These are phyloP conservation scores for Drosophila nannoptera DNA, from an alignment of 1,140 invertebrate genomes.

Conservation along the genomic window DNA sequence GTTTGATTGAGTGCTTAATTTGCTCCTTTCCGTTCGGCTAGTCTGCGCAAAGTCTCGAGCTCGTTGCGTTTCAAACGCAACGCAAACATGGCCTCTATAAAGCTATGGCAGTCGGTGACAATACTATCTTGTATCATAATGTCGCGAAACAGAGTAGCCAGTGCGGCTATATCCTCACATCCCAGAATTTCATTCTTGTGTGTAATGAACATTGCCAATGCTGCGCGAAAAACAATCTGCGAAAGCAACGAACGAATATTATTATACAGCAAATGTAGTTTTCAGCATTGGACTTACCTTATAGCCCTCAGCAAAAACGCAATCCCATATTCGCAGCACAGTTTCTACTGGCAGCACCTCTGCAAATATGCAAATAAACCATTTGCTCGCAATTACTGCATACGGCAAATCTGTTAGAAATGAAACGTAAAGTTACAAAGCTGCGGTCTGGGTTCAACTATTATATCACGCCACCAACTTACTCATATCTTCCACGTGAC, in stretches of 20 bases:
- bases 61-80: constrained; percentile 83
- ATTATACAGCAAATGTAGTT: not conserved
- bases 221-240: constrained; percentile 86
- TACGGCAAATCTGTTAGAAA: constrained; percentile 84
- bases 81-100: constrained; percentile 87
- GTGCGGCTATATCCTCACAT: constrained; percentile 85
- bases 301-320: constrained; percentile 94
- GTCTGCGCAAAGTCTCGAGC: constrained; percentile 82
- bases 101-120: constrained; percentile 87
- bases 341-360: constrained; percentile 96
- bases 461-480: constrained; percentile 18
- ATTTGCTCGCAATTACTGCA: constrained; percentile 93
- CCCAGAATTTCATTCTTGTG: constrained; percentile 84
- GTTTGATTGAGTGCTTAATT: constrained; percentile 53
- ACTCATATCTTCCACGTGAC: constrained; percentile 87
- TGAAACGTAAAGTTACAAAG: not conserved
- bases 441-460: not conserved
- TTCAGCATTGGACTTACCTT: constrained; percentile 81
- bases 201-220: constrained; percentile 86
- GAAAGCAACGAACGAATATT: not conserved
- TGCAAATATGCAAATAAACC: constrained; percentile 95
- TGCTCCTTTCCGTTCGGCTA: constrained; percentile 69
- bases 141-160: constrained; percentile 85
- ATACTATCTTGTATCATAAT: constrained; percentile 84
- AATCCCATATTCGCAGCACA: constrained; percentile 95